Percentiles rank a stretch among this genome's conserved stretches.
Evolutionary conservation across 2,888 invertebrate genomes (phyloP).

Genomic region (Crocallis elinguaria): DNA sequence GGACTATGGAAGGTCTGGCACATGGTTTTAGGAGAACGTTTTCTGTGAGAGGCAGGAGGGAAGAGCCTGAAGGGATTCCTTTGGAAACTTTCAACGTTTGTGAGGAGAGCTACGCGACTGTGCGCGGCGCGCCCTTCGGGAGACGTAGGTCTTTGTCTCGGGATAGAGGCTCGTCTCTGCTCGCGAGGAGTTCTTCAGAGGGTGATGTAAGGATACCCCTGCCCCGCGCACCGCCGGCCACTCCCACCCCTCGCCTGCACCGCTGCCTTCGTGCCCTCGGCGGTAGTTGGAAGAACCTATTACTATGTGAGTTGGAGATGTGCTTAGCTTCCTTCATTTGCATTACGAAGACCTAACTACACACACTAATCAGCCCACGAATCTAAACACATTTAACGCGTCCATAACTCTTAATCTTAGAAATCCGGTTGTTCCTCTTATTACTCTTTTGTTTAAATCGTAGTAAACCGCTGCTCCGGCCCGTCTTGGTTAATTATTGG

Average conservation of each 20-base stretch:
- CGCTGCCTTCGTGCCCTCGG: slow-evolving; percentile 90
- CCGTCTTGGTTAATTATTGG: slow-evolving; percentile 72
- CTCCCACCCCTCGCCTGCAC: slow-evolving; percentile 83
- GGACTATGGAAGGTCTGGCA: slow-evolving; percentile 74
- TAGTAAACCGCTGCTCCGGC: slow-evolving; percentile 66
- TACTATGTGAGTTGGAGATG: slow-evolving; percentile 88
- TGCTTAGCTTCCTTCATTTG: slow-evolving; percentile 52
- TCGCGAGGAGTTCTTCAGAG: slow-evolving; percentile 89
- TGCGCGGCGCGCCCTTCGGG: slow-evolving; percentile 75
- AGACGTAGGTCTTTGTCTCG: slow-evolving; percentile 77
- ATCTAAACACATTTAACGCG: slow-evolving; percentile 44
- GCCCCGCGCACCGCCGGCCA: slow-evolving; percentile 68
- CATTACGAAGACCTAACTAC: slow-evolving; percentile 35
- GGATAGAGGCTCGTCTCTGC: slow-evolving; percentile 78
- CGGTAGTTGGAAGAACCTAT: slow-evolving; percentile 92
- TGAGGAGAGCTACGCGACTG: slow-evolving; percentile 75
- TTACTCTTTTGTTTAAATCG: slow-evolving; percentile 71
- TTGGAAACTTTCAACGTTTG: slow-evolving; percentile 71
- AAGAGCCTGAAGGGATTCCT: slow-evolving; percentile 70
- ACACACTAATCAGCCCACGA: slow-evolving; percentile 45
- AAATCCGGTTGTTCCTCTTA: slow-evolving; percentile 60
- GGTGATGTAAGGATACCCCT: slow-evolving; percentile 85
- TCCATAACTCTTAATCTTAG: slow-evolving; percentile 56
- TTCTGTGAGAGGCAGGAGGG: slow-evolving; percentile 70
- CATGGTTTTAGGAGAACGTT: slow-evolving; percentile 77